phyloP scores from a whole-genome alignment of 2,888 invertebrate species.

The Acleris literana region DNA sequence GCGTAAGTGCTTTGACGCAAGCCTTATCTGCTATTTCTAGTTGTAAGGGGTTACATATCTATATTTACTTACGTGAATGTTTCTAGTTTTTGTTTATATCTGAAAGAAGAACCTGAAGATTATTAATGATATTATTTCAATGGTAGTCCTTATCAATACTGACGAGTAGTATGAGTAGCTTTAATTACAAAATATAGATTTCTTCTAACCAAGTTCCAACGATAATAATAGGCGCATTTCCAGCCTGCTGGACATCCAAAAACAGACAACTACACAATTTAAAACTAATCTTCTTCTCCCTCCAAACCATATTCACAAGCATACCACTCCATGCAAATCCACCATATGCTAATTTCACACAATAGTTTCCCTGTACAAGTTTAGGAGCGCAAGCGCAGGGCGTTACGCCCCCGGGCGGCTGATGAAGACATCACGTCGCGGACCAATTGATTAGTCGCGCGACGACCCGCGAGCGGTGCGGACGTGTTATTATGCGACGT shows the following conservation, averaged over 20 bases:
- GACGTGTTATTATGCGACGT: slow-evolving; percentile 79
- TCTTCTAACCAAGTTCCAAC: not conserved
- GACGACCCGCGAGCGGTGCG: slow-evolving; percentile 65
- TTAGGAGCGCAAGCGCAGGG: slow-evolving; percentile 63
- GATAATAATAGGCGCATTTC: too few relatives aligned
- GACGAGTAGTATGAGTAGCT: too few relatives aligned
- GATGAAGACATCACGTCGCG: slow-evolving; percentile 82
- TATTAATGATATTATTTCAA: too few relatives aligned
- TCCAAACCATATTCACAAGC: not conserved
- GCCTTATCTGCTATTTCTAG: too few relatives aligned
- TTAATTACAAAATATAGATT: not conserved
- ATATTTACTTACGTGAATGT: too few relatives aligned
- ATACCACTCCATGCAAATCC: slow-evolving; percentile 16
- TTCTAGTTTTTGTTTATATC: too few relatives aligned
- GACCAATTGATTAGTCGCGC: slow-evolving; percentile 82
- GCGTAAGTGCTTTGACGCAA: too few relatives aligned
- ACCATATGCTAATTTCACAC: slow-evolving; percentile 32
- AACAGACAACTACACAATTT: not conserved
- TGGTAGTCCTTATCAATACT: too few relatives aligned
- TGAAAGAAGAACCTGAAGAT: too few relatives aligned
- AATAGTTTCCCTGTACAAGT: slow-evolving; percentile 40
- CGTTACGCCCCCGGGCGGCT: slow-evolving; percentile 78
- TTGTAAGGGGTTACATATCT: too few relatives aligned
- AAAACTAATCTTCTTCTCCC: not conserved
- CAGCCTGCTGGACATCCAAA: not conserved